Evolutionary conservation across 2,888 invertebrate genomes (phyloP), one percentile per base, ranked within the genome.

Genomic region (Ochropleura leucogaster): DNA sequence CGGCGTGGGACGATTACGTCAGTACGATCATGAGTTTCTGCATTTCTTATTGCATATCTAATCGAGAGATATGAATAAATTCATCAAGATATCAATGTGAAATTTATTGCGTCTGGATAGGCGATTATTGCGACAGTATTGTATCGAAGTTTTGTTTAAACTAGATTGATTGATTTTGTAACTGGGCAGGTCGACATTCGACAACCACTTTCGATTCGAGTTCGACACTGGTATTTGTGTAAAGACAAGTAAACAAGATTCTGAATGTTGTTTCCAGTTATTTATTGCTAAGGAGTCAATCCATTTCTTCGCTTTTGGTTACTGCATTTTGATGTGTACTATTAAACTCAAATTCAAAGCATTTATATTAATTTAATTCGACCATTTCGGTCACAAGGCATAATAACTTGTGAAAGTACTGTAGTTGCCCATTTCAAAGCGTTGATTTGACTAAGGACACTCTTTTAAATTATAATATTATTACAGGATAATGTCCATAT

Each of bases 41-140:
- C 92, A 91, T 92, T 92, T 92, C 91, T 90, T 86, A 89, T 85
- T 88, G 90, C 90, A 89, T 89, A 92, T 94, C 92, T 91, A 92
- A 91, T 90, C 90, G 77, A 60, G 79, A 88, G 90, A 92, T 92
- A 92, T 92, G 90, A 93, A 93, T 93, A 91, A 90, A 93, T 94
- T 92, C 92, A 92, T 93, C 93, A 91, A 91, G 90, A 90, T 90
- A 91, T 88, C 85, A 87, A 88, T 90, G 77, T 80, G 74, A 87
- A 90, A 90, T 92, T 92, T 92, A 91, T 90, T 87, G 87, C 81
- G 87, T 80, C 85, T 84, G 80, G 81, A 88, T 87, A 88, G 79
- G 82, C 80, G 87, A 89, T 90, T 91, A 89, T 88, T 89, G 84
- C 86, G 86, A 88, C 86, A 87, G 78, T 85, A 87, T 86, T 87